These are phyloP conservation scores for Bradynema listronoti DNA, from an alignment of 1,140 invertebrate species.

Conservation along the genomic window DNA sequence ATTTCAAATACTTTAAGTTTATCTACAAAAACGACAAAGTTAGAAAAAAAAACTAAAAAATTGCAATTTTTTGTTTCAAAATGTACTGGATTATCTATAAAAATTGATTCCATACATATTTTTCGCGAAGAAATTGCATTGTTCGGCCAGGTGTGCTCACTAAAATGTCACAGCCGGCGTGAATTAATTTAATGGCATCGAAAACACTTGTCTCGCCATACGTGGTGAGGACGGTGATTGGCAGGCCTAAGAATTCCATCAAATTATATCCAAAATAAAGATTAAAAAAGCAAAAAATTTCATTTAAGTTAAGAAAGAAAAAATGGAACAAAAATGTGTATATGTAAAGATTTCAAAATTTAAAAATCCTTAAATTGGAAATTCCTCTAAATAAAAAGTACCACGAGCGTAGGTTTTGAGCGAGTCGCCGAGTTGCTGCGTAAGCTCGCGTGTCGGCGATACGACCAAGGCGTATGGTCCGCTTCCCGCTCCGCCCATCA, in stretches of 20 bases:
- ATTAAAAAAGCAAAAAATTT: conserved; percentile 5
- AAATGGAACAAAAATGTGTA: no score
- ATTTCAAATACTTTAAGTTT: conserved; percentile 21
- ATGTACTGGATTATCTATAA: not conserved
- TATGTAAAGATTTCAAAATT: no score
- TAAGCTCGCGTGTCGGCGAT: conserved; percentile 24
- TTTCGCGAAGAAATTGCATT: conserved; percentile 37
- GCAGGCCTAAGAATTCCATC: conserved; percentile 3
- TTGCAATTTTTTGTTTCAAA: not conserved
- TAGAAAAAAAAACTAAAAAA: conserved; percentile 12
- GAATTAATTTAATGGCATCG: not conserved
- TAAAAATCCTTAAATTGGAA: no score
- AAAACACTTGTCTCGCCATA: conserved; percentile 26
- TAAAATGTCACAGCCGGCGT: conserved; percentile 61
- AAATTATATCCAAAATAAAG: not conserved
- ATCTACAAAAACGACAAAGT: conserved; percentile 17
- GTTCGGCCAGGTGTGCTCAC: conserved; percentile 90
- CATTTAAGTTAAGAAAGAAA: not conserved
- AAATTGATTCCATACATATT: not conserved
- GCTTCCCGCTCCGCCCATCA: not conserved
- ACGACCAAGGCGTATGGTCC: conserved; percentile 23
- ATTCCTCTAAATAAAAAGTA: not conserved
- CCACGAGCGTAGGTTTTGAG: conserved; percentile 2
- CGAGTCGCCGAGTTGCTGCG: conserved; percentile 4
- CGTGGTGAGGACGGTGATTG: conserved; percentile 1